Evolutionary conservation across 2,113 vertebrate genomes (phyloP).

Genomic region (Murina feae): DNA sequence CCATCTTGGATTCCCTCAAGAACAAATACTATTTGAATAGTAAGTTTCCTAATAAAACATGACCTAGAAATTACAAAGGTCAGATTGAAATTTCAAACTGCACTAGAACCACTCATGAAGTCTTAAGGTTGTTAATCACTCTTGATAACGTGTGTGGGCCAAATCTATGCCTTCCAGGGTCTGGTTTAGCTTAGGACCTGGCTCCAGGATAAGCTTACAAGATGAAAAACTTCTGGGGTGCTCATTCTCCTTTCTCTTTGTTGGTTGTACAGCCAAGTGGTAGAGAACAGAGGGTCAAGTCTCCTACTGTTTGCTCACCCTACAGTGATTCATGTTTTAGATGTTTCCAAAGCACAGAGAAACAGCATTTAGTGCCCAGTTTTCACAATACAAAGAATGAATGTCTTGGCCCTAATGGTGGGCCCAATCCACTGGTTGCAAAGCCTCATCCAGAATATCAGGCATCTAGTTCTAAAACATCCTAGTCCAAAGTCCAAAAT

Average conservation of each 20-base stretch:
- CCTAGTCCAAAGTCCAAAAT: neutral
- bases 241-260: neutral
- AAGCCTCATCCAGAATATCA: neutral
- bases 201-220: neutral
- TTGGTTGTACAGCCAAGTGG: neutral
- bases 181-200: neutral
- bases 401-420: neutral
- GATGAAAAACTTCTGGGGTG: neutral
- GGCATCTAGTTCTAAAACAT: neutral
- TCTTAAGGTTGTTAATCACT: neutral
- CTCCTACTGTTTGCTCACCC: neutral
- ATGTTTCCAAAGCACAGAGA: neutral
- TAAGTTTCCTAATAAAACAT: neutral
- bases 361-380: neutral
- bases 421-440: neutral
- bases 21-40: neutral
- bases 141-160: neutral
- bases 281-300: neutral
- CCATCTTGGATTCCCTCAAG: too few relatives aligned
- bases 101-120: neutral
- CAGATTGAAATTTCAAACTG: neutral
- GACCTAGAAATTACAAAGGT: neutral
- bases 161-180: neutral
- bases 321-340: neutral
- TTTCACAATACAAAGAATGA: neutral